A percentile compares a stretch with the other conserved stretches of the same genome.
phyloP scores from a whole-genome alignment of 2,113 vertebrate species.

The Candoia aspera region DNA sequence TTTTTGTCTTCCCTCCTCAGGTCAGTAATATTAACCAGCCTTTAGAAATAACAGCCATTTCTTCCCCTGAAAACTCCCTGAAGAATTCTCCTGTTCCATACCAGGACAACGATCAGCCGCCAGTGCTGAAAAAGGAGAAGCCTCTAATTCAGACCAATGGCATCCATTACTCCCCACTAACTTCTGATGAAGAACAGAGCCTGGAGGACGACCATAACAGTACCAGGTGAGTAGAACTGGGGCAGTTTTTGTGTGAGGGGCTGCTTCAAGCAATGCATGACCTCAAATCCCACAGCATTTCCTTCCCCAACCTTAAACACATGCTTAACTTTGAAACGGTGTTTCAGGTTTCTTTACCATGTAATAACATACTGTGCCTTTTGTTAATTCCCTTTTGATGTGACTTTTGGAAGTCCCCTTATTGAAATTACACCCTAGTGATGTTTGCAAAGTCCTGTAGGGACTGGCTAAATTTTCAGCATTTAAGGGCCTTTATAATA shows the following conservation, averaged over 20 bases:
- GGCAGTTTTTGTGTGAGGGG: not conserved
- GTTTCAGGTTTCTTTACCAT: not conserved
- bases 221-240: constrained; percentile 59
- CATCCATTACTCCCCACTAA: constrained; percentile 79
- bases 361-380: not conserved
- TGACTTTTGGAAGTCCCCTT: not conserved
- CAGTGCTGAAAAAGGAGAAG: constrained; percentile 92
- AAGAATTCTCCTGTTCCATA: constrained; percentile 84
- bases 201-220: constrained; percentile 79
- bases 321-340: not conserved
- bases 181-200: constrained; percentile 79
- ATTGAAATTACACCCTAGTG: not conserved
- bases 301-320: not conserved
- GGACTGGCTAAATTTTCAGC: not conserved
- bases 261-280: not conserved
- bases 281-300: not conserved
- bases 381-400: not conserved
- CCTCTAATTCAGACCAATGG: constrained; percentile 80
- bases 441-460: not conserved
- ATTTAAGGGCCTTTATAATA: not conserved
- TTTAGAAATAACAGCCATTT: constrained; percentile 98
- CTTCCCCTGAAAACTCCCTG: constrained; percentile 93
- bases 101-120: constrained; percentile 92
- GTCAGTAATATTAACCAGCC: constrained; percentile 99
- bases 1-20: constrained; percentile 68